phyloP scores from a whole-genome alignment of 2,888 invertebrate genomes.

The Agrenia bidenticulata region DNA sequence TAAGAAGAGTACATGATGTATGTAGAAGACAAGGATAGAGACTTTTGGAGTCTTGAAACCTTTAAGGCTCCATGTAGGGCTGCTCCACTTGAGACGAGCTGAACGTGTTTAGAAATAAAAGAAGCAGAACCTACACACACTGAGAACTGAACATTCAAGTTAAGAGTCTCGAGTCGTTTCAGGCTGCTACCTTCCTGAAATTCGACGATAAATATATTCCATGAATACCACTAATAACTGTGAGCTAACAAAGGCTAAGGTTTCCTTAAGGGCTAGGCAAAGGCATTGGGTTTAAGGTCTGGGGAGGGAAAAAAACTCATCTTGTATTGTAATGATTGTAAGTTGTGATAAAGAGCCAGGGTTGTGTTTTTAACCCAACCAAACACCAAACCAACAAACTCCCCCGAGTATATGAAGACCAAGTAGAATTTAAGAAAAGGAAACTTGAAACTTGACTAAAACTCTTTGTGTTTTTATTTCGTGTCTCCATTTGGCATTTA shows the following conservation, averaged over 20 bases:
- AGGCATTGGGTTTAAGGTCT: too few species aligned
- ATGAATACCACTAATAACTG: too few species aligned
- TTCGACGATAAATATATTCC: not conserved
- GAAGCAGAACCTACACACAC: not conserved
- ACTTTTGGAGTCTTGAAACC: too few species aligned
- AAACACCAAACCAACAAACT: not conserved
- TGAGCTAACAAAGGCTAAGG: too few species aligned
- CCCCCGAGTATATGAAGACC: not conserved
- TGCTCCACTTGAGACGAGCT: constrained; percentile 4
- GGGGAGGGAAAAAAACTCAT: not conserved
- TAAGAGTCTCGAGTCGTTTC: constrained; percentile 5
- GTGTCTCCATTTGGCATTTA: constrained; percentile 8
- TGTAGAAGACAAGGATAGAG: too few species aligned
- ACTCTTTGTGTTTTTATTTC: constrained; percentile 8
- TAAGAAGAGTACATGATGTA: too few species aligned
- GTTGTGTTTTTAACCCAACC: not conserved
- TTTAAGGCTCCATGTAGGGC: constrained; percentile 5
- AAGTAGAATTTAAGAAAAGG: not conserved
- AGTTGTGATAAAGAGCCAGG: constrained; percentile 1
- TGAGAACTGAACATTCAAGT: too few species aligned
- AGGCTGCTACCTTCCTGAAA: constrained; percentile 9
- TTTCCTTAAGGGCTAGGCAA: too few species aligned
- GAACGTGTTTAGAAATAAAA: not conserved
- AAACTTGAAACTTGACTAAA: not conserved
- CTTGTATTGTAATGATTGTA: not conserved